Percentiles rank a stretch among this genome's conserved stretches.
These are phyloP conservation scores for Drosophila repleta DNA, from an alignment of 1,140 invertebrate species.

Conservation along the genomic window DNA sequence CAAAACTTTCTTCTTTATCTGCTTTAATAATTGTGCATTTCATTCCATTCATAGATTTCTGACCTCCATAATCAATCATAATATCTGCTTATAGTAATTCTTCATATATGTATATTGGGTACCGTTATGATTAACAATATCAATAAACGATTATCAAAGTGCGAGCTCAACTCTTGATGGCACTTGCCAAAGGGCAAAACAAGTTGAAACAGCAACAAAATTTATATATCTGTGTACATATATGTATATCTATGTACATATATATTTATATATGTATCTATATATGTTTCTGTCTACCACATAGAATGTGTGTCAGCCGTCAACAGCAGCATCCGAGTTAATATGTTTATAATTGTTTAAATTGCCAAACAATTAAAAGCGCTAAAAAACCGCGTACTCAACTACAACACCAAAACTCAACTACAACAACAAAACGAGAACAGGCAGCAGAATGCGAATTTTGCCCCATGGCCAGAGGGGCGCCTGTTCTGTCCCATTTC, in stretches of 20 bases:
- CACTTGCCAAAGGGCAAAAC: conserved; percentile 10
- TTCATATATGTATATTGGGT: neutral
- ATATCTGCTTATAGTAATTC: neutral
- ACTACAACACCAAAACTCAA: conserved; percentile 24
- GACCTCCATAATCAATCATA: neutral
- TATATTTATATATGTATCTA: neutral
- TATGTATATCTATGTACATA: neutral
- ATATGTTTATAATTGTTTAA: conserved; percentile 73
- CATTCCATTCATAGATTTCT: too few species aligned
- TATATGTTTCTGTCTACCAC: neutral
- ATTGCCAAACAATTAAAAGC: conserved; percentile 67
- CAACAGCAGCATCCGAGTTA: conserved; percentile 42
- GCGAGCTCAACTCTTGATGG: neutral
- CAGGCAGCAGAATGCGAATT: conserved; percentile 43
- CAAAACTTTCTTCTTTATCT: too few species aligned
- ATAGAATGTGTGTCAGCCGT: conserved; percentile 55
- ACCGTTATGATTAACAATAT: conserved; percentile 32
- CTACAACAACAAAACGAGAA: conserved; percentile 30
- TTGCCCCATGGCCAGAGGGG: conserved; percentile 39
- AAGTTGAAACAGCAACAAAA: neutral
- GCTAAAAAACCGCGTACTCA: conserved; percentile 8
- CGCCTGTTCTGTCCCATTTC: conserved; percentile 27
- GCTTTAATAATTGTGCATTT: too few species aligned
- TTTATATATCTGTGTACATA: neutral
- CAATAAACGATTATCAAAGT: conserved; percentile 25